phyloP scores from a whole-genome alignment of 2,797 vertebrate genomes.

The Malurus splendens region DNA sequence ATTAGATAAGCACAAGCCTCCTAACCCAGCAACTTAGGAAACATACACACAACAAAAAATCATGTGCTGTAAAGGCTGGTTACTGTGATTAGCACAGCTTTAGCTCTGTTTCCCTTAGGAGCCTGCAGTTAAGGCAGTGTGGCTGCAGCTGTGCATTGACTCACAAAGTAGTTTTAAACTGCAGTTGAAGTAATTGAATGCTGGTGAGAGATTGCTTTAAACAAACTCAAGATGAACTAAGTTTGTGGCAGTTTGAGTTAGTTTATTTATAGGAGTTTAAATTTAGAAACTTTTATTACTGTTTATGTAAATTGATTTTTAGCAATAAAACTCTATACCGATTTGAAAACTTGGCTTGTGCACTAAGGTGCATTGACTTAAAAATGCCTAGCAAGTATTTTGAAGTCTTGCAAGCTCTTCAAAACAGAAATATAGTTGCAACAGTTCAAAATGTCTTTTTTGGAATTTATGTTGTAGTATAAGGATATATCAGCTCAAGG shows the following conservation, averaged over 20 bases:
- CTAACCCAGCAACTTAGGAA: slow-evolving; percentile 1
- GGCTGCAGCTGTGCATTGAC: not conserved
- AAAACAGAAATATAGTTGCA: not conserved
- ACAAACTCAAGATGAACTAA: not conserved
- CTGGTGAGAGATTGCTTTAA: not conserved
- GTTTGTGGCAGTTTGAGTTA: not conserved
- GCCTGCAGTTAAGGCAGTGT: not conserved
- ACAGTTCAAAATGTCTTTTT: not conserved
- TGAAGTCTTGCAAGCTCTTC: not conserved
- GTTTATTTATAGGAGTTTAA: not conserved
- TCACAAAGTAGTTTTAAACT: not conserved
- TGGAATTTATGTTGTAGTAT: not conserved
- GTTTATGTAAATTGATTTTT: not conserved
- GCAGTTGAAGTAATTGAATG: not conserved
- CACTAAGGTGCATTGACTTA: not conserved
- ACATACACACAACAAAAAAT: not conserved
- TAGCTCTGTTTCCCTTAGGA: not conserved
- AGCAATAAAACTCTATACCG: not conserved
- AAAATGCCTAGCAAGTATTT: not conserved
- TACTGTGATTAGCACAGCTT: slow-evolving; percentile 14
- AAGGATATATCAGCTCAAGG: not conserved
- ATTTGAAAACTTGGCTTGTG: not conserved
- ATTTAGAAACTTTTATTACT: not conserved
- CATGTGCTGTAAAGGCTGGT: not conserved
- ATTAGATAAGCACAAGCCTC: slow-evolving; percentile 19